Evolutionary conservation across 1,140 invertebrate species (phyloP).

Genomic region (Chrysoperla carnea): DNA sequence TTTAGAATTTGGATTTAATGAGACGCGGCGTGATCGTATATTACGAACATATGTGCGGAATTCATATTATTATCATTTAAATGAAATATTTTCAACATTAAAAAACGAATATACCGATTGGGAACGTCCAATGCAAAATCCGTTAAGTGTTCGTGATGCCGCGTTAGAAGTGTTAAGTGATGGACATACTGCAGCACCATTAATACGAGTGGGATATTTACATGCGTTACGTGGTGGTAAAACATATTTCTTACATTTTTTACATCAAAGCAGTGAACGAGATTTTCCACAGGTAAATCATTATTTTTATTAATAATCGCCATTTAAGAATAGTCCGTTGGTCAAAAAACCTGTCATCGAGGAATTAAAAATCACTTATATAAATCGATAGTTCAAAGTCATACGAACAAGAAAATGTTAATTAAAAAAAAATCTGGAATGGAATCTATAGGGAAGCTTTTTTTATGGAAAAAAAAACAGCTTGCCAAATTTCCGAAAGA

Average conservation of each 20-base stretch:
- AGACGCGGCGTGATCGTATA: conserved; percentile 65
- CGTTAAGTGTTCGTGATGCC: conserved; percentile 54
- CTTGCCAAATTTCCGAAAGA: too few relatives aligned
- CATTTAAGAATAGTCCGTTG: neutral
- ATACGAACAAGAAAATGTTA: too few relatives aligned
- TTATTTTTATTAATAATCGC: too few relatives aligned
- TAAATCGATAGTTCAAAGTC: too few relatives aligned
- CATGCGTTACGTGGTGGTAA: conserved; percentile 58
- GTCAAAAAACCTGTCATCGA: too few relatives aligned
- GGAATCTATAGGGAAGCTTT: too few relatives aligned
- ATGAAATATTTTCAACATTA: conserved; percentile 77
- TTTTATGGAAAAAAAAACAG: too few relatives aligned
- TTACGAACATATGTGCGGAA: conserved; percentile 76
- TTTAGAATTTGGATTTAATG: conserved; percentile 70
- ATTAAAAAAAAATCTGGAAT: too few relatives aligned
- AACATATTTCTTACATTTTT: conserved; percentile 78
- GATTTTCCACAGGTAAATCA: conserved; percentile 54
- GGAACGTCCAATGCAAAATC: conserved; percentile 60
- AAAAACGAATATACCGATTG: conserved; percentile 90
- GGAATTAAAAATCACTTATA: too few relatives aligned
- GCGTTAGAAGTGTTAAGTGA: conserved; percentile 65
- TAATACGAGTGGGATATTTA: conserved; percentile 61
- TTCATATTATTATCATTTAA: conserved; percentile 73
- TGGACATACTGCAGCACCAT: conserved; percentile 67
- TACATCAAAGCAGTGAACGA: conserved; percentile 55